A percentile compares a stretch with the other conserved stretches of the same genome.
phyloP scores from a whole-genome alignment of 2,113 vertebrate species.

The Pitta sordida region DNA sequence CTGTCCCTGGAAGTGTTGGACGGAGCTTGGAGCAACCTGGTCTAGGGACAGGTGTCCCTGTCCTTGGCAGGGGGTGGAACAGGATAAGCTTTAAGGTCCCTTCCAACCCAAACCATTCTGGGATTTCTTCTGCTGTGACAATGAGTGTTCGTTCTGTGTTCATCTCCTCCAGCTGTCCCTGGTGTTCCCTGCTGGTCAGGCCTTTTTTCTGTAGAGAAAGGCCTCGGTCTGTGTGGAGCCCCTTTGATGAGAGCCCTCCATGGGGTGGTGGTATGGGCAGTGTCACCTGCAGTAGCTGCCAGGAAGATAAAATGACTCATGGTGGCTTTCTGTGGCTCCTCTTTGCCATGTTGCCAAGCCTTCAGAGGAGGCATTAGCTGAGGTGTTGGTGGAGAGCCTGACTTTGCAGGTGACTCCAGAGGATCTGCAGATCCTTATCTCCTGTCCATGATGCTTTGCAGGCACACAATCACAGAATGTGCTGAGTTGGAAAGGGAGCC shows the following conservation, averaged over 20 bases:
- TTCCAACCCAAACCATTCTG: neutral
- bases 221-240: neutral
- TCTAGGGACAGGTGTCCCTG: neutral
- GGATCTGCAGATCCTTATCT: conserved; percentile 16
- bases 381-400: neutral
- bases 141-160: neutral
- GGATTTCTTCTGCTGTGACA: neutral
- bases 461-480: neutral
- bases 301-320: neutral
- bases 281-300: neutral
- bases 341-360: neutral
- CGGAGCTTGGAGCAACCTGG: neutral
- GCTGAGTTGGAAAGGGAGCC: neutral
- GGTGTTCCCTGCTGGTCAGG: neutral
- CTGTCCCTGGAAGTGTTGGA: neutral
- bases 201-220: neutral
- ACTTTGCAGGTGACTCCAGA: neutral
- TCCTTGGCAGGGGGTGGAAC: no score
- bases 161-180: neutral
- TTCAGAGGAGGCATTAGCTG: neutral
- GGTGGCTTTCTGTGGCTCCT: neutral
- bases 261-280: neutral
- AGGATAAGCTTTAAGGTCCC: neutral
- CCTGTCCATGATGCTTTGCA: accelerated
- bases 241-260: neutral